These are phyloP conservation scores for Pangasius macronema DNA, from an alignment of 2,797 vertebrate genomes.

Conservation along the genomic window DNA sequence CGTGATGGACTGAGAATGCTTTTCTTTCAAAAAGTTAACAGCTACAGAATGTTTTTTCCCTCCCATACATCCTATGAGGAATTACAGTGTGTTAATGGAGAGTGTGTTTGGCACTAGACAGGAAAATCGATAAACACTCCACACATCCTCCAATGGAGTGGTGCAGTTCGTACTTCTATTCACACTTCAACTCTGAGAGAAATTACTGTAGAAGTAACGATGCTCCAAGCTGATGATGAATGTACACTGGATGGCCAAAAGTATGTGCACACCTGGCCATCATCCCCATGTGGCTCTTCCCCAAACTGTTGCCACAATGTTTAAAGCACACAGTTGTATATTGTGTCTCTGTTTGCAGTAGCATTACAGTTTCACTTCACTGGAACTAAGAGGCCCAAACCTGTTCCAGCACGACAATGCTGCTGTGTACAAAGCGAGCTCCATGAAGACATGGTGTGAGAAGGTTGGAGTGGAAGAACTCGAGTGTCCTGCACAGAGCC, in stretches of 20 bases:
- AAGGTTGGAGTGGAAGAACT: neutral
- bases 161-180: neutral
- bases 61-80: neutral
- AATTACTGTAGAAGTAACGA: neutral
- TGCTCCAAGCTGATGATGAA: too few species aligned
- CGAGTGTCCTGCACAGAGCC: neutral
- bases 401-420: neutral
- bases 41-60: neutral
- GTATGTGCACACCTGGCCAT: neutral
- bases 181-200: neutral
- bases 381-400: neutral
- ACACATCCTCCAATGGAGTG: neutral
- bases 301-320: neutral
- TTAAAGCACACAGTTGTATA: neutral
- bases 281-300: neutral
- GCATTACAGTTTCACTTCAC: neutral
- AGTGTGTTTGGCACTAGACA: conserved; percentile 1
- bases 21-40: neutral
- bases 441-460: neutral
- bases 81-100: conserved; percentile 17
- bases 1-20: neutral
- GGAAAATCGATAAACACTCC: conserved; percentile 22
- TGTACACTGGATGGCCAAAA: neutral
- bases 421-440: neutral
- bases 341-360: neutral